Base-by-base conservation (phyloP, 35 echinoderm and acorn worm genomes). In the Heliocidaris erythrogramma region DNA sequence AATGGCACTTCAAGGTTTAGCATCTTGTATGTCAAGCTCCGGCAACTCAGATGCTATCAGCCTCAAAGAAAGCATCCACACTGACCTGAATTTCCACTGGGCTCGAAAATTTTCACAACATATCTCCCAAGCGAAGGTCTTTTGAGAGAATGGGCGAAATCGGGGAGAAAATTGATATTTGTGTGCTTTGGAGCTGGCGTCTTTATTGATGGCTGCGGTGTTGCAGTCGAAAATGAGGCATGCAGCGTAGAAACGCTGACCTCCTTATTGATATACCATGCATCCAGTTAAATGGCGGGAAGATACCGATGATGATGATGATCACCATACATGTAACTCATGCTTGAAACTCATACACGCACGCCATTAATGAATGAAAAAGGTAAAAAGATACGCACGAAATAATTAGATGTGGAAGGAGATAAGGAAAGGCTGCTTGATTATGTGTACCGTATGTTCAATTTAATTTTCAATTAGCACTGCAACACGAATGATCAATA, bases 81-180 rank as follows among this genome's bases (percentile, higher is more conserved):
- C 27, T 78, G 65, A 78, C 65, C 65, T 78, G n/a, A n/a, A 78
- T 78, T 27, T 78, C 65, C 65, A 78, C 65, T 78, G 7, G 4
- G 27, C 18, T n/a, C n/a, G 65, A 78, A 29, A 78, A 78, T n/a
- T 4, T 78, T 78, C 65, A 18, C 21, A 18, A 21, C 65, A 21
- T 27, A 17, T 78, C 21, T 71, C 21, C 65, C 65, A 78, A 78
- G 65, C 65, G 27, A 78, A n/a, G 65, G 65, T 78, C 65, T 78
- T 78, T n/a, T 78, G 65, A 78, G 65, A 78, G 65, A 78, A 78
- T 78, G 65, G 65, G 65, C 18, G 65, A 78, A 78, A 78, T 78
- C 65, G 27, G 65, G 65, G 65, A 78, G 65, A 78, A 78, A 78
- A 78, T 78, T 78, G 65, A 78, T 78, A 78, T 78, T 78, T 78